These are phyloP conservation scores for Galleria mellonella DNA, from an alignment of 1,140 invertebrate species.

Conservation along the genomic window DNA sequence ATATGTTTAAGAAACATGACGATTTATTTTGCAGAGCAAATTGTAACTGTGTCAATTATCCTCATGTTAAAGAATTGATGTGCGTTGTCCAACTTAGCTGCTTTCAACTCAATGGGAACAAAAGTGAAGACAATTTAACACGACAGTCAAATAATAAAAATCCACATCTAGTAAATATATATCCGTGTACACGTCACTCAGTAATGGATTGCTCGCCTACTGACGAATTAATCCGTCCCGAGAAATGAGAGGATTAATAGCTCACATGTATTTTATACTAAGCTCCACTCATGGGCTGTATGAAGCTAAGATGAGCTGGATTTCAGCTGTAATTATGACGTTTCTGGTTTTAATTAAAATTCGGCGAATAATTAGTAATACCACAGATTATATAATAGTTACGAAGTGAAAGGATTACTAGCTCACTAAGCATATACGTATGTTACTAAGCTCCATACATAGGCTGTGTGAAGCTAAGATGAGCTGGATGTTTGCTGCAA, in stretches of 20 bases:
- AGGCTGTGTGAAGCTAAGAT: not conserved
- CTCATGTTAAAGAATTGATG: too few relatives aligned
- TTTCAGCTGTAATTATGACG: not conserved
- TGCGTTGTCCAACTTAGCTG: too few relatives aligned
- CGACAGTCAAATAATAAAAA: too few relatives aligned
- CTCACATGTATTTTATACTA: slow-evolving; percentile 6
- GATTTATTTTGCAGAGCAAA: too few relatives aligned
- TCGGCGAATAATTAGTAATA: not conserved
- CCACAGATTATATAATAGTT: too few relatives aligned
- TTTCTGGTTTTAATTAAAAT: not conserved
- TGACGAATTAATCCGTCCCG: slow-evolving; percentile 4
- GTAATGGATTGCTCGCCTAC: slow-evolving; percentile 3
- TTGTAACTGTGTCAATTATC: too few relatives aligned
- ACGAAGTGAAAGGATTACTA: slow-evolving; percentile 2
- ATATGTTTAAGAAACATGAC: too few relatives aligned
- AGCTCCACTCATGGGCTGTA: slow-evolving; percentile 1
- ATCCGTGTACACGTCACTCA: not conserved
- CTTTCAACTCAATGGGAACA: too few relatives aligned
- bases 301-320: not conserved
- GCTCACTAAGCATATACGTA: slow-evolving; percentile 4
- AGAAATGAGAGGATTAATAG: slow-evolving; percentile 3
- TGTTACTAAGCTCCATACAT: slow-evolving; percentile 2
- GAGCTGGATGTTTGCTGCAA: not conserved
- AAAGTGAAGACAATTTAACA: too few relatives aligned
- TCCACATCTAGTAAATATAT: not conserved